These are phyloP conservation scores for Ciconia nigra DNA, from an alignment of 2,797 vertebrate genomes.

Conservation along the genomic window DNA sequence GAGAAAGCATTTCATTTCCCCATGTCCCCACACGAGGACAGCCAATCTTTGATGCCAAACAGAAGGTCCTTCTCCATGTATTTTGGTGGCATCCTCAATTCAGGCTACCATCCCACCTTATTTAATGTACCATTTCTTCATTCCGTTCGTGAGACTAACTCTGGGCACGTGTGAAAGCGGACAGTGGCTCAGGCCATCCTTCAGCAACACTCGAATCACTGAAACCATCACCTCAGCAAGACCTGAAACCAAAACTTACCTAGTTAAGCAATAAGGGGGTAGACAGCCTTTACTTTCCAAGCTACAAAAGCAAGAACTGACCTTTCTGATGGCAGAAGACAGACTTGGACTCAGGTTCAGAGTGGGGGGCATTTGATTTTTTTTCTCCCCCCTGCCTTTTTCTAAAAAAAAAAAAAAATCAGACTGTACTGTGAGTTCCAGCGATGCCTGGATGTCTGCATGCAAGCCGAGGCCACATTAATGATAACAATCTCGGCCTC, in stretches of 20 bases:
- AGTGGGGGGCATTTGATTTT: neutral
- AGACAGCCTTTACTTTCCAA: neutral
- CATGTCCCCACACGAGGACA: neutral
- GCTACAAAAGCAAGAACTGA: neutral
- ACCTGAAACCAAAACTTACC: neutral
- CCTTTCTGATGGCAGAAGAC: neutral
- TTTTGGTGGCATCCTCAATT: neutral
- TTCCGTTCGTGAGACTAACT: neutral
- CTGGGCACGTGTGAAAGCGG: fast-evolving
- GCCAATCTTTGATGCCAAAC: neutral
- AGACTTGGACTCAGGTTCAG: neutral
- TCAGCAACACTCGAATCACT: neutral
- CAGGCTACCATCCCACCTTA: neutral
- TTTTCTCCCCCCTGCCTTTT: neutral
- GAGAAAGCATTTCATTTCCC: neutral
- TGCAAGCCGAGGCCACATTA: neutral
- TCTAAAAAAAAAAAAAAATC: neutral
- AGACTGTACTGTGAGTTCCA: neutral
- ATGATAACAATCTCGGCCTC: fast-evolving
- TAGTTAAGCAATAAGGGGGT: neutral
- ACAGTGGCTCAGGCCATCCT: neutral
- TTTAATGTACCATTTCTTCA: neutral
- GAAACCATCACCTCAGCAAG: neutral
- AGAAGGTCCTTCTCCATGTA: neutral
- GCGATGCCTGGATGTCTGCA: neutral